These are phyloP conservation scores for Callithrix jacchus DNA, from an alignment of 2,113 vertebrate genomes.

Conservation along the genomic window DNA sequence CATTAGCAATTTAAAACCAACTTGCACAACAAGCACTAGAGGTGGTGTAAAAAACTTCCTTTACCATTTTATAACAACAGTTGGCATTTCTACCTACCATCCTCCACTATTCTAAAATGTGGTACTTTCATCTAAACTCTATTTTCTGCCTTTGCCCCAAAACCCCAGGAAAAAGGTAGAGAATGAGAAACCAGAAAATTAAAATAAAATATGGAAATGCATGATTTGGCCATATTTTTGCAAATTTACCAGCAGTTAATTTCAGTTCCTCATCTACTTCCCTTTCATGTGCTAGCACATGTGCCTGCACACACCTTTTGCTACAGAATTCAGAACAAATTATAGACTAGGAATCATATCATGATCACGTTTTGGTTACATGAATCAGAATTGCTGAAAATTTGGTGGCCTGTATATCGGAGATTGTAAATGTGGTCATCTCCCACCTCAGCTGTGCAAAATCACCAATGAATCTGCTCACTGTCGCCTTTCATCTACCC, in stretches of 20 bases:
- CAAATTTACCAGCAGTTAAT: background rate
- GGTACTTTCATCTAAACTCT: constrained; percentile 26
- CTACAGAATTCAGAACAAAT: constrained; percentile 43
- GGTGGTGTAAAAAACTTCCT: background rate
- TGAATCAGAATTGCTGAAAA: constrained; percentile 2
- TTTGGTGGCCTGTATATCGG: background rate
- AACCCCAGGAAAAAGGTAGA: background rate
- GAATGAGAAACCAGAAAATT: background rate
- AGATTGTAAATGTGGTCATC: constrained; percentile 36
- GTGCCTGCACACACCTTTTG: background rate
- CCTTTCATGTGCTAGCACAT: background rate
- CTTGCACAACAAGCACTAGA: background rate
- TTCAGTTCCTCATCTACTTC: background rate
- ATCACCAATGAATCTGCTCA: constrained; percentile 27
- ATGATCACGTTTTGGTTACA: background rate
- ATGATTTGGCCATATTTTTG: background rate
- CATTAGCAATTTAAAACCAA: constrained; percentile 33
- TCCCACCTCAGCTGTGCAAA: constrained; percentile 31
- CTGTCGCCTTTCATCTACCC: background rate
- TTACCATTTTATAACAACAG: background rate
- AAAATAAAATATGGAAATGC: background rate
- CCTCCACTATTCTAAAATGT: background rate
- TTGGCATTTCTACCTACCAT: background rate
- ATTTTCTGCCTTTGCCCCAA: background rate
- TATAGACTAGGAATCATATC: constrained; percentile 20